Conservation (phyloP, 1,140 invertebrate genomes). For the Neodiprion virginianus region DNA sequence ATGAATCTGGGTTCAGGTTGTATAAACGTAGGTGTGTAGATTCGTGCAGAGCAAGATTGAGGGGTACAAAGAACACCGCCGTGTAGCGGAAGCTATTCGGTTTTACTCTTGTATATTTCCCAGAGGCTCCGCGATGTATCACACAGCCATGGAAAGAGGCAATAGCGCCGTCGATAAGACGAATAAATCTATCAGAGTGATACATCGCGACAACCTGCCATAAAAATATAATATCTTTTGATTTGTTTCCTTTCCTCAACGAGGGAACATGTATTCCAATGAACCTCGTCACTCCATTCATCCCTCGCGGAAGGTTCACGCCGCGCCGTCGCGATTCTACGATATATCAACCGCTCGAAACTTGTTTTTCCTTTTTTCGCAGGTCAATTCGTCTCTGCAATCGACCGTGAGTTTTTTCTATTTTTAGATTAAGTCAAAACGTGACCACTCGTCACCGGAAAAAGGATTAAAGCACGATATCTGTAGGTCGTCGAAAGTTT, state of each 20-base stretch:
- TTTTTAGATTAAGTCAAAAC: no score
- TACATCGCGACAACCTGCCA: conserved; percentile 40
- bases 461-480: no score
- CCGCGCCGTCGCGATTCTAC: neutral
- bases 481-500: conserved; percentile 36
- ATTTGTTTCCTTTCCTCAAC: conserved; percentile 1
- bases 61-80: neutral
- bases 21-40: neutral
- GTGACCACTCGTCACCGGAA: no score
- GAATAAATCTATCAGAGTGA: conserved; percentile 42
- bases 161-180: conserved; percentile 40
- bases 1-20: neutral
- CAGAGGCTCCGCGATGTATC: conserved; percentile 40
- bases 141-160: conserved; percentile 29
- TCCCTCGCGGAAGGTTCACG: neutral
- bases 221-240: conserved; percentile 38
- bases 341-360: neutral
- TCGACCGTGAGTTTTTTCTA: neutral
- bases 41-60: neutral
- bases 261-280: neutral
- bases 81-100: conserved; percentile 35
- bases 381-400: neutral
- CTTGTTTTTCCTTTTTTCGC: neutral
- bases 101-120: conserved; percentile 44
- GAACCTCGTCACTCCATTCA: neutral